Conservation (phyloP, 1,140 invertebrate genomes). For the Micrasema longulum region DNA sequence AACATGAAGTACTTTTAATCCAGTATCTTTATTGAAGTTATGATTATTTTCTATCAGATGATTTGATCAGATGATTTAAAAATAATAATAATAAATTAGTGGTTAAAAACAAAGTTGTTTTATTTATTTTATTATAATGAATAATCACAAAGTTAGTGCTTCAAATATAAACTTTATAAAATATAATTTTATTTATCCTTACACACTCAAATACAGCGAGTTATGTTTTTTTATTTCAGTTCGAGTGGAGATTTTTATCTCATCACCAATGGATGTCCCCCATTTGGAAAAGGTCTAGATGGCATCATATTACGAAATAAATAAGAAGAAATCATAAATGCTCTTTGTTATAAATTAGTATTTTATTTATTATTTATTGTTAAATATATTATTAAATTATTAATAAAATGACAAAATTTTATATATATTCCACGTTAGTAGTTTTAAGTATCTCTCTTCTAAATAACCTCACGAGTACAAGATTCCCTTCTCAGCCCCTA, state of each 20-base stretch:
- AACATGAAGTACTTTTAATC: too few relatives aligned
- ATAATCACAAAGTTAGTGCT: too few relatives aligned
- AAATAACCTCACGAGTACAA: too few relatives aligned
- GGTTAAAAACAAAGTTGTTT: too few relatives aligned
- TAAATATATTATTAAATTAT: slow-evolving; percentile 11
- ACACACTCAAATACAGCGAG: neutral
- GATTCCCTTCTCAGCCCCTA: too few relatives aligned
- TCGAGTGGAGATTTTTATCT: slow-evolving; percentile 62
- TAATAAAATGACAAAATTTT: slow-evolving; percentile 9
- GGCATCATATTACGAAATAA: slow-evolving; percentile 51
- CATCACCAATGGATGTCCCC: slow-evolving; percentile 61
- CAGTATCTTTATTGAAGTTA: too few relatives aligned
- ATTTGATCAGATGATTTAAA: too few relatives aligned
- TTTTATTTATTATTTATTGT: neutral
- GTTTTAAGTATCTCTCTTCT: neutral
- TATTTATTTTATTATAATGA: too few relatives aligned
- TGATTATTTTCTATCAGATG: too few relatives aligned
- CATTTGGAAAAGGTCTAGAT: slow-evolving; percentile 59
- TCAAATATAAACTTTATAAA: too few relatives aligned
- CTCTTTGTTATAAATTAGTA: neutral
- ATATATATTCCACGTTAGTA: neutral
- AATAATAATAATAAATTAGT: too few relatives aligned
- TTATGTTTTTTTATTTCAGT: slow-evolving; percentile 54
- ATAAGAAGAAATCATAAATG: slow-evolving; percentile 14
- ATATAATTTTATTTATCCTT: too few relatives aligned